Conservation (phyloP, 37 sponge, comb jelly and placozoan genomes). For the Hexactinellida sp. region DNA sequence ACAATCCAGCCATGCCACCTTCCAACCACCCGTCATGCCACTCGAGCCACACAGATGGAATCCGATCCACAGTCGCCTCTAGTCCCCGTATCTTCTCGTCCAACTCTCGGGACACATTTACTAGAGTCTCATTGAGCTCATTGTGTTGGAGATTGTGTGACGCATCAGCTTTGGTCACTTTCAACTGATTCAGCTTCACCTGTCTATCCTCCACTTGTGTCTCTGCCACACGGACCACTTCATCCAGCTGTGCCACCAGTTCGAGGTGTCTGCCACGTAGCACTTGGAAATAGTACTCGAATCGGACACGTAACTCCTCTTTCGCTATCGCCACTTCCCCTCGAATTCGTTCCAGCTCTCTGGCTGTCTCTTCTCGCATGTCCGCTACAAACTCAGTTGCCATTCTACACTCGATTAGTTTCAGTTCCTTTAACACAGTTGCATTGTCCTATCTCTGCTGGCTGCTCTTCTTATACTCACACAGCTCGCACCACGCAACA, state of each 20-base stretch:
- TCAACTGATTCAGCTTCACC: background rate
- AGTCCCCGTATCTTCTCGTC: background rate
- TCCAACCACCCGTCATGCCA: background rate
- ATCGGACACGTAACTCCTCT: background rate
- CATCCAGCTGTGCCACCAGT: background rate
- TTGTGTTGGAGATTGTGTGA: background rate
- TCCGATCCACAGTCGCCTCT: background rate
- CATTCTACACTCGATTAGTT: background rate
- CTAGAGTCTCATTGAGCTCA: background rate
- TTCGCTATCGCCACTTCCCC: background rate
- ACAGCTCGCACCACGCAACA: too few species aligned
- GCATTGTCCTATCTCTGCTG: too few species aligned
- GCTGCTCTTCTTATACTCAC: too few species aligned
- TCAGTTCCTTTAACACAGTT: too few species aligned
- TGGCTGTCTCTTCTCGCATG: background rate
- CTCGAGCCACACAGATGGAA: background rate
- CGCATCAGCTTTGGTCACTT: background rate
- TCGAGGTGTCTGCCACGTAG: background rate
- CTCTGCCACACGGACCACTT: background rate
- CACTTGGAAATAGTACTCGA: background rate
- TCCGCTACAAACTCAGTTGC: background rate
- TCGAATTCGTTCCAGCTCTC: background rate
- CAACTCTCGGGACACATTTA: background rate
- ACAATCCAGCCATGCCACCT: background rate
- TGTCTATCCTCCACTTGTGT: background rate